phyloP scores from a whole-genome alignment of 2,113 vertebrate genomes.

The Macaca fascicularis region T2T-MFA8v1.1 NC_088375.1:157643501-157644000 shows the following conservation, averaged over 20 bases:
- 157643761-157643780: not conserved
- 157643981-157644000: no score
- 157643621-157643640: no score
- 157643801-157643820: not conserved
- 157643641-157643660: no score
- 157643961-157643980: no score
- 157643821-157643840: not conserved
- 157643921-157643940: no score
- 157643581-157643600: not conserved
- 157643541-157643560: not conserved
- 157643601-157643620: no score
- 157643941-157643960: no score
- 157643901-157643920: no score
- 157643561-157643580: not conserved
- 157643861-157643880: not conserved
- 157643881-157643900: no score
- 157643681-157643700: not conserved
- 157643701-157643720: not conserved
- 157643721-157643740: not conserved
- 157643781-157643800: not conserved
- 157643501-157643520: not conserved
- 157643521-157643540: not conserved
- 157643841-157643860: not conserved
- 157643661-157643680: not conserved
- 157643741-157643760: not conserved